A percentile compares a stretch with the other conserved stretches of the same genome.
Evolutionary conservation across 2,888 invertebrate species (phyloP).

Genomic region (Scaptomyza parva): DNA sequence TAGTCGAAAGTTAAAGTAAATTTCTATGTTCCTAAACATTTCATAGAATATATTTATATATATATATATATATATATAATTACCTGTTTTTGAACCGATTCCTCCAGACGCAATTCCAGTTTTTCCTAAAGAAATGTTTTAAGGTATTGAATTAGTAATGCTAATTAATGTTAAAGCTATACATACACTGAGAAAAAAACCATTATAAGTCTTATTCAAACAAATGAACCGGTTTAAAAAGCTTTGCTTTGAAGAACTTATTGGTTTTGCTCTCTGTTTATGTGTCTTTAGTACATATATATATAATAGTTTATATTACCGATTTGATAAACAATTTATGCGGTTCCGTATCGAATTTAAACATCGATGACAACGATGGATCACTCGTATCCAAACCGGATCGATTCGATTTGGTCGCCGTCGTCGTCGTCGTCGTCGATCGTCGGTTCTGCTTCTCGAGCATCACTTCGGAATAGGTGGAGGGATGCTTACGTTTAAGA

Average conservation of each 20-base stretch:
- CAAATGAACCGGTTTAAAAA: too few species aligned
- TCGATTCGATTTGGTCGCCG: constrained; percentile 23
- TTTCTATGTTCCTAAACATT: too few species aligned
- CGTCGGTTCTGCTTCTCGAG: constrained; percentile 37
- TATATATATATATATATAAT: background rate
- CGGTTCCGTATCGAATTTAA: constrained; percentile 51
- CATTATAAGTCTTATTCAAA: too few species aligned
- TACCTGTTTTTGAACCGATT: constrained; percentile 38
- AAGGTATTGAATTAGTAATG: background rate
- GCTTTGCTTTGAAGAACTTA: too few species aligned
- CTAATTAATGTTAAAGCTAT: too few species aligned
- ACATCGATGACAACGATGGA: constrained; percentile 53
- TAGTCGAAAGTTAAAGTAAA: too few species aligned
- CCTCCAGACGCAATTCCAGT: constrained; percentile 42
- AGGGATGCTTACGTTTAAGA: constrained; percentile 60
- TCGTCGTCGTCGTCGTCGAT: constrained; percentile 19
- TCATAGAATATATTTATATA: too few species aligned
- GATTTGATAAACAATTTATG: constrained; percentile 51
- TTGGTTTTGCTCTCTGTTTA: too few species aligned
- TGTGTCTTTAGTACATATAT: background rate
- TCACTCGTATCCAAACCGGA: constrained; percentile 32
- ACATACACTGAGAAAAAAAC: too few species aligned
- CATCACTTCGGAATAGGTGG: constrained; percentile 48
- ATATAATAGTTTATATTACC: constrained; percentile 25
- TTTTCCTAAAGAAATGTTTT: constrained; percentile 31